Percentiles rank a stretch among this genome's conserved stretches.
Evolutionary conservation across 2,888 invertebrate species (phyloP).

Genomic region (Iphiclides podalirius): DNA sequence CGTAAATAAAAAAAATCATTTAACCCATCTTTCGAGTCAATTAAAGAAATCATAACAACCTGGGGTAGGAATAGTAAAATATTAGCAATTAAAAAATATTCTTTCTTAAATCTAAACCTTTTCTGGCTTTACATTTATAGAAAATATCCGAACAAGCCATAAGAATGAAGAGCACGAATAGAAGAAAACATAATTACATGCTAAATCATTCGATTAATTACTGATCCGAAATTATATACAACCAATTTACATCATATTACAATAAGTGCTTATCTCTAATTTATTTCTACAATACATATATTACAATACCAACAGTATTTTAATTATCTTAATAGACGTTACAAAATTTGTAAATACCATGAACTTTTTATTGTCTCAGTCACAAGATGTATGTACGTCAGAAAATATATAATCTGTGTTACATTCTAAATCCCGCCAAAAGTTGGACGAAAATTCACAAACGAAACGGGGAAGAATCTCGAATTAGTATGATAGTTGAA

Average conservation of each 20-base stretch:
- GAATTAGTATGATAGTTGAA: too few relatives aligned
- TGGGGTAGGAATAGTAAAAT: slow-evolving; percentile 3
- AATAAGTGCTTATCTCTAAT: slow-evolving; percentile 30
- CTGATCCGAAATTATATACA: slow-evolving; percentile 68
- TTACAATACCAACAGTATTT: slow-evolving; percentile 33
- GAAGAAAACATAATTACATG: slow-evolving; percentile 23
- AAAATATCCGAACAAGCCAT: not conserved
- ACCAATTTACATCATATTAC: slow-evolving; percentile 69
- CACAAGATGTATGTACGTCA: slow-evolving; percentile 7
- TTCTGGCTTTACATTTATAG: not conserved
- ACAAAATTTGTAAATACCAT: slow-evolving; percentile 10
- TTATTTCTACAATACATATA: slow-evolving; percentile 28
- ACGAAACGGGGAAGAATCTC: too few relatives aligned
- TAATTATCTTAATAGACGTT: slow-evolving; percentile 5
- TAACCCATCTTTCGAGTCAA: not conserved
- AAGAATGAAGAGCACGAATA: not conserved
- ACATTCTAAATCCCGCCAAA: too few relatives aligned
- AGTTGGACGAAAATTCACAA: too few relatives aligned
- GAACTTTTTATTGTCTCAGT: slow-evolving; percentile 19
- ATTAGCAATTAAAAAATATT: slow-evolving; percentile 11
- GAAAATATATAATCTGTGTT: not conserved
- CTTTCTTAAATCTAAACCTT: slow-evolving; percentile 1
- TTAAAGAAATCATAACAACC: slow-evolving; percentile 16
- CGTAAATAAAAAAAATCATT: slow-evolving; percentile 9
- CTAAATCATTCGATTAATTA: slow-evolving; percentile 42